A percentile compares a stretch with the other conserved stretches of the same genome.
These are phyloP conservation scores for Psammodynastes pulverulentus DNA, from an alignment of 2,113 vertebrate genomes.

Conservation along the genomic window DNA sequence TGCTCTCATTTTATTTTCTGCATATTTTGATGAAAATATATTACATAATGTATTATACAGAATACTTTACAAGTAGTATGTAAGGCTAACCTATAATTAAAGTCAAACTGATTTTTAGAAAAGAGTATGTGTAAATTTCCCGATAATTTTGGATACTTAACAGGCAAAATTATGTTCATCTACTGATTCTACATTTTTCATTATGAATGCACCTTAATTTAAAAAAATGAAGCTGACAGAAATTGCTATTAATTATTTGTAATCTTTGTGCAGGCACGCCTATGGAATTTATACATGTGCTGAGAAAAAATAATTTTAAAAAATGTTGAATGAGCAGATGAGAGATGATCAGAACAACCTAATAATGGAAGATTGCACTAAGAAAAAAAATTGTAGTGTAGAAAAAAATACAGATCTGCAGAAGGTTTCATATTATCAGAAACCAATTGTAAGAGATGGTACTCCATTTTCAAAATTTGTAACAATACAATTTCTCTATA, in stretches of 20 bases:
- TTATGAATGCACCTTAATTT: neutral
- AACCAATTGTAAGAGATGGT: too few species aligned
- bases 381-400: neutral
- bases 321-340: neutral
- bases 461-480: neutral
- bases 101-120: neutral
- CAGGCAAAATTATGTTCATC: neutral
- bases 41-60: neutral
- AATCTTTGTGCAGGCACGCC: neutral
- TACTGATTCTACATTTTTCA: neutral
- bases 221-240: neutral
- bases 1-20: neutral
- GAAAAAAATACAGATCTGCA: neutral
- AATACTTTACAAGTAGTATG: neutral
- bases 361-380: neutral
- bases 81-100: neutral
- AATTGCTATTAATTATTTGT: neutral
- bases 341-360: neutral
- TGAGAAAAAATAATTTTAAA: neutral
- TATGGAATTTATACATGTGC: neutral
- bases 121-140: neutral
- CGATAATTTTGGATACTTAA: neutral
- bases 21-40: neutral
- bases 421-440: neutral
- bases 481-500: neutral